phyloP scores from a whole-genome alignment of 1,140 invertebrate genomes.

The Panagrolaimus sp. region DNA sequence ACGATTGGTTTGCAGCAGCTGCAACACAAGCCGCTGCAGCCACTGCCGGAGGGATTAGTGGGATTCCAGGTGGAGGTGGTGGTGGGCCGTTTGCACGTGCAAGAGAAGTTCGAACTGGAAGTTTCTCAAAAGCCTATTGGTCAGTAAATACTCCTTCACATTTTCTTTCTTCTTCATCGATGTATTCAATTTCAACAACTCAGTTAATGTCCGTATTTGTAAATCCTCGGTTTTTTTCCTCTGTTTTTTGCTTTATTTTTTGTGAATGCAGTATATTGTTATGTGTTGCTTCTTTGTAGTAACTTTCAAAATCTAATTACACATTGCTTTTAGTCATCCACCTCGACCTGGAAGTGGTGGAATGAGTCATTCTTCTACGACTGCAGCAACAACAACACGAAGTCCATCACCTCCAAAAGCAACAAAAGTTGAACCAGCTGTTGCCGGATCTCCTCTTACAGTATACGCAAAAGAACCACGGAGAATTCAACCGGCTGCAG shows the following conservation, averaged over 20 bases:
- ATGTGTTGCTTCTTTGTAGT: not conserved
- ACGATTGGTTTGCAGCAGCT: constrained; percentile 8
- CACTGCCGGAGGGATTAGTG: constrained; percentile 1
- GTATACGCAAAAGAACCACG: constrained; percentile 3
- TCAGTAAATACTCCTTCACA: not conserved
- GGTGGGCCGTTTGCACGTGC: not conserved
- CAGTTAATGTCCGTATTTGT: too few relatives aligned
- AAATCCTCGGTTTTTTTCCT: too few relatives aligned
- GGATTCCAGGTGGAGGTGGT: too few relatives aligned
- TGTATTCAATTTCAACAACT: too few relatives aligned
- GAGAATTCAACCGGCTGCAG: not conserved
- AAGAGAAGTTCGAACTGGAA: constrained; percentile 1
- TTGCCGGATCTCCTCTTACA: not conserved
- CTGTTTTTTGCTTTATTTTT: not conserved
- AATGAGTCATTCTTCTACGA: too few relatives aligned
- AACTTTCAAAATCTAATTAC: not conserved
- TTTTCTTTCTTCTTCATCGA: too few relatives aligned
- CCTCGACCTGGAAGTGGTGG: not conserved
- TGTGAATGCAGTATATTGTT: not conserved
- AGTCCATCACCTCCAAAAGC: not conserved
- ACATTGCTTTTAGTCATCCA: not conserved
- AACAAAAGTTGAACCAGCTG: not conserved
- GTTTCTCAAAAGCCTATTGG: constrained; percentile 4
- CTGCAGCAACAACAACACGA: too few relatives aligned
- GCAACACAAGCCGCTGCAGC: not conserved